Conservation (phyloP, 2,797 vertebrate species). For the Chaetophractus vellerosus region DNA sequence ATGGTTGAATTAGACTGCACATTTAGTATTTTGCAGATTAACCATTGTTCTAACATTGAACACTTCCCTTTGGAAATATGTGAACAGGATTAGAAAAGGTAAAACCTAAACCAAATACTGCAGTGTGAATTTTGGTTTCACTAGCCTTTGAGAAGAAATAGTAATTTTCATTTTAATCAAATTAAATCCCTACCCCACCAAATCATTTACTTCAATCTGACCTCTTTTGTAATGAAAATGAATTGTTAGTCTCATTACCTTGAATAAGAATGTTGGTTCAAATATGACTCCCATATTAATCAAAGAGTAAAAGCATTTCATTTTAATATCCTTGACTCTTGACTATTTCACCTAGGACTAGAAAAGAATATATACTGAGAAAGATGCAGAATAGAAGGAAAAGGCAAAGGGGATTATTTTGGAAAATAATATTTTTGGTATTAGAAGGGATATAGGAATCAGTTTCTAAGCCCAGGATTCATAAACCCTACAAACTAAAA, state of each 20-base stretch:
- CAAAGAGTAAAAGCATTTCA: background rate
- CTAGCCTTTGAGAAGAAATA: background rate
- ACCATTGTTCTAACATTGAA: slow-evolving; percentile 9
- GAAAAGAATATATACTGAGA: background rate
- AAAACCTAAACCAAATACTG: background rate
- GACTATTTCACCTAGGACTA: background rate
- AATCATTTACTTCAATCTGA: background rate
- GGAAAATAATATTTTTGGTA: background rate
- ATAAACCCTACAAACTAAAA: background rate
- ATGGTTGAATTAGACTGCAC: background rate
- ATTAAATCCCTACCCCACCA: background rate
- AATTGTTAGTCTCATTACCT: background rate
- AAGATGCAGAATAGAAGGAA: background rate
- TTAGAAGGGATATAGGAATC: background rate
- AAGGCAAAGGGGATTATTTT: background rate
- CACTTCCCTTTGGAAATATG: slow-evolving; percentile 35
- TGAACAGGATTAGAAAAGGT: background rate
- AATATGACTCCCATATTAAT: background rate
- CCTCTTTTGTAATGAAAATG: background rate
- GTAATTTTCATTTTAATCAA: background rate
- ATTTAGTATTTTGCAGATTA: background rate
- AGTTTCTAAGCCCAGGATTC: background rate
- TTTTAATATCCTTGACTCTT: background rate
- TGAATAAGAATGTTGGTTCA: slow-evolving; percentile 6
- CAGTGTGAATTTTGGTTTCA: background rate